A percentile compares a stretch with the other conserved stretches of the same genome.
Evolutionary conservation across 2,113 vertebrate genomes (phyloP).

Genomic region (Lathamus discolor): DNA sequence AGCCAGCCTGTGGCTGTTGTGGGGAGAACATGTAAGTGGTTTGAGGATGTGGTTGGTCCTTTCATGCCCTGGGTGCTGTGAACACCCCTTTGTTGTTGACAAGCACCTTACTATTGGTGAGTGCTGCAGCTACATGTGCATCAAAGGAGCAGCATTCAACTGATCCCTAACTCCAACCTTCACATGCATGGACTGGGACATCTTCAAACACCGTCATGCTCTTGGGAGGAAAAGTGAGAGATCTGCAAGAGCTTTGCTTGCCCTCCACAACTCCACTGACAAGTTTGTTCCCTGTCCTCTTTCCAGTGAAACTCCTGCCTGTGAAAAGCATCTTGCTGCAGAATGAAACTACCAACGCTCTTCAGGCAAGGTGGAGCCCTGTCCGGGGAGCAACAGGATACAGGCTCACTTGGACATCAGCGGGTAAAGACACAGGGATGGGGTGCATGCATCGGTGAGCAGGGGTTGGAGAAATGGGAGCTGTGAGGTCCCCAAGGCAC

Average conservation of each 20-base stretch:
- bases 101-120: background rate
- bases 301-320: conserved; percentile 81
- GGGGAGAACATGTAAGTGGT: conserved; percentile 82
- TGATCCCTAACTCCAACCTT: background rate
- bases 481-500: background rate
- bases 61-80: background rate
- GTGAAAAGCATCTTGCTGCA: conserved; percentile 81
- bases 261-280: background rate
- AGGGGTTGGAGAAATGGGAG: background rate
- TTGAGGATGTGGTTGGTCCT: background rate
- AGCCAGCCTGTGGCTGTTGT: conserved; percentile 77
- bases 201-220: fast-evolving
- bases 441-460: too few species aligned
- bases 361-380: conserved; percentile 82
- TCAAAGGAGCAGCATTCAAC: background rate
- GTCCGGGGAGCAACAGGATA: conserved; percentile 86
- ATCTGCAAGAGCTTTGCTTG: background rate
- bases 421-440: conserved; percentile 65
- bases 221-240: background rate
- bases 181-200: background rate
- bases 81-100: background rate
- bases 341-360: conserved; percentile 83
- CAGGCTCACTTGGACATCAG: conserved; percentile 85
- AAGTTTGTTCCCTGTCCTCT: background rate
- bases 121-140: background rate